Evolutionary conservation across 2,888 invertebrate species (phyloP).

Genomic region (Polia nebulosa): DNA sequence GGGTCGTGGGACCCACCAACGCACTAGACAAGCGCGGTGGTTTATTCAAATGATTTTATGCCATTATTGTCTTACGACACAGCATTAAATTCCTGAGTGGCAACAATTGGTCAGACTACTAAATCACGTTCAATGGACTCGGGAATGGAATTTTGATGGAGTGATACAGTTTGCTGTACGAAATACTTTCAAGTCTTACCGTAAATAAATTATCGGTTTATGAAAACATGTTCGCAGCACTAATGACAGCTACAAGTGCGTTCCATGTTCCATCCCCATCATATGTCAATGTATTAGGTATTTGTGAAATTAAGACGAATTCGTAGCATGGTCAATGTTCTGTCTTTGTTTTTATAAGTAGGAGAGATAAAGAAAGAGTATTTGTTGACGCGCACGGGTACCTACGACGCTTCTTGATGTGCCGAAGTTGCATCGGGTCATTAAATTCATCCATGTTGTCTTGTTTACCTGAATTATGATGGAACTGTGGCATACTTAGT

Average conservation of each 20-base stretch:
- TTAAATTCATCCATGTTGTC: conserved; percentile 62
- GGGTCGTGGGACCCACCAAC: not conserved
- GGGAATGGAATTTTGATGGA: too few relatives aligned
- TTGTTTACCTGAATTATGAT: conserved; percentile 68
- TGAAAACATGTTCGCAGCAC: conserved; percentile 19
- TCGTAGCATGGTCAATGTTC: conserved; percentile 16
- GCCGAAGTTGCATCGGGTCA: conserved; percentile 65
- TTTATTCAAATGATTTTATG: not conserved
- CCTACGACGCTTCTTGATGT: conserved; percentile 56
- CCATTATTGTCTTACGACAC: not conserved
- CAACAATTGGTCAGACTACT: too few relatives aligned
- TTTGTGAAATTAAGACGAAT: not conserved
- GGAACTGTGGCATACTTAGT: conserved; percentile 74
- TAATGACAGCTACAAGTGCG: conserved; percentile 23
- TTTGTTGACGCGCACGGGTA: conserved; percentile 27
- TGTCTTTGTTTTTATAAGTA: not conserved
- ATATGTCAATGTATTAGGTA: too few relatives aligned
- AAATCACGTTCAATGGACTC: too few relatives aligned
- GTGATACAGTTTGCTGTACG: not conserved
- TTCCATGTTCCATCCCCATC: conserved; percentile 24
- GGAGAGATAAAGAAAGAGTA: conserved; percentile 20
- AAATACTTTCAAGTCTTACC: not conserved
- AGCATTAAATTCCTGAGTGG: too few relatives aligned
- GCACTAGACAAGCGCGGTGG: not conserved
- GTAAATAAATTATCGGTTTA: conserved; percentile 12